Base-by-base conservation (phyloP, 2,888 invertebrate species). In the Rhagophthalmus giganteus region DNA sequence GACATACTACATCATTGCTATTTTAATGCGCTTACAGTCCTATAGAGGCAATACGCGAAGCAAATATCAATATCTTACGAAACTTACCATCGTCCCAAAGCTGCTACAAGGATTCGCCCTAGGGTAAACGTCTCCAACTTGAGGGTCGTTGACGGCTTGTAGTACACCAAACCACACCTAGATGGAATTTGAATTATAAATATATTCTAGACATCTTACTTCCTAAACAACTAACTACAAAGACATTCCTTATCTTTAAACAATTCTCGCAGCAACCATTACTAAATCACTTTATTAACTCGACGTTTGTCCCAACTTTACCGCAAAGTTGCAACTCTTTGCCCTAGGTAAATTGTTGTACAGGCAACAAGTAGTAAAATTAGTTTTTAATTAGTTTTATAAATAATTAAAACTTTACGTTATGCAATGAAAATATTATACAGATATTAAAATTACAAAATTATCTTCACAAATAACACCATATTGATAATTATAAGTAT, bases 1-100 rank as follows among this genome's bases (percentile, higher is more conserved):
- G 59, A 61, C 61, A 63, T 52, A 55, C 58, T 58, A 59, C 59
- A 57, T 57, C 58, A 47, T 58, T 55, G 58, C 53, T 55, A 55
- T 59, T 57, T 64, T 62, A 60, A 60, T 55, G 51, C 53, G 55
- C 47, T 56, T 59, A 54, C 53, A 45, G 44, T 34, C 32, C 27
- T 33, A 44, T 44, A 44, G 26, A 44, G 39, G 40, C 14, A 40
- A 28, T 30, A 41, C 41, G 42, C 28, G 34, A 9, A 7, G 30
- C 30, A 49, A 42, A 49, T 49, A 41, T 49, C 37, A 37, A 49
- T 49, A 42, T 37, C 25, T 49, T 41, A 41, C 8, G 34, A 9
- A 12, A 7, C 25, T 25, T 44, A 34, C 45, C 28, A 14, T n/a
- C 31, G 37, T 37, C 30, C 24, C 45, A 24, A 13, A 11, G 37